These are phyloP conservation scores for Pocota personata DNA, from an alignment of 2,888 invertebrate genomes.

Conservation along the genomic window DNA sequence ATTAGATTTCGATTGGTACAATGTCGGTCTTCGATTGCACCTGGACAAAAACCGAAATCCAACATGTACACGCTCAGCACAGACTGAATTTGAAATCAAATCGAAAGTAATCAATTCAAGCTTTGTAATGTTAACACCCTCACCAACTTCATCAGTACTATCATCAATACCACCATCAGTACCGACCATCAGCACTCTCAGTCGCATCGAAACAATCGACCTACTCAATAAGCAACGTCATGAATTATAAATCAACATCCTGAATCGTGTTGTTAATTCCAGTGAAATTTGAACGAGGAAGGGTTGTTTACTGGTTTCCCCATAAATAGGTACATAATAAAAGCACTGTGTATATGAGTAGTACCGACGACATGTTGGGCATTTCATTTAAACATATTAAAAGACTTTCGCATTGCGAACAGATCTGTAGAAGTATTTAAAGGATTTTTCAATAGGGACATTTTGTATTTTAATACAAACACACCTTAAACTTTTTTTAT, in stretches of 20 bases:
- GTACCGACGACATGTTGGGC: constrained; percentile 31
- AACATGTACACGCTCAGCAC: neutral
- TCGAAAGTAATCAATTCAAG: constrained; percentile 26
- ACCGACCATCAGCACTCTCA: neutral
- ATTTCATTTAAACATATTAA: neutral
- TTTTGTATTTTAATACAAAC: no score
- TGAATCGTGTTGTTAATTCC: constrained; percentile 58
- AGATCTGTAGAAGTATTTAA: neutral
- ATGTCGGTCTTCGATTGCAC: neutral
- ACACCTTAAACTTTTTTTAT: no score
- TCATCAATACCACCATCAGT: constrained; percentile 4
- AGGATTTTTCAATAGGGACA: no score
- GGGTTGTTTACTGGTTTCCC: neutral
- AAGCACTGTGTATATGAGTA: neutral
- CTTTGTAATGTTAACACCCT: constrained; percentile 36
- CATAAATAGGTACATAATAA: constrained; percentile 11
- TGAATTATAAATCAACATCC: constrained; percentile 66
- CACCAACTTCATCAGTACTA: constrained; percentile 20
- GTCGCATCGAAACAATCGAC: constrained; percentile 21
- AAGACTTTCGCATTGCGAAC: neutral
- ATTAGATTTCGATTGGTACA: constrained; percentile 17
- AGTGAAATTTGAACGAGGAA: constrained; percentile 18
- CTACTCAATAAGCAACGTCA: constrained; percentile 51
- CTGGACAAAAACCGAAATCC: neutral
- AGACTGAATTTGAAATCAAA: constrained; percentile 27